Conservation (phyloP, 2,113 vertebrate species). For the Charadrius vociferus region DNA sequence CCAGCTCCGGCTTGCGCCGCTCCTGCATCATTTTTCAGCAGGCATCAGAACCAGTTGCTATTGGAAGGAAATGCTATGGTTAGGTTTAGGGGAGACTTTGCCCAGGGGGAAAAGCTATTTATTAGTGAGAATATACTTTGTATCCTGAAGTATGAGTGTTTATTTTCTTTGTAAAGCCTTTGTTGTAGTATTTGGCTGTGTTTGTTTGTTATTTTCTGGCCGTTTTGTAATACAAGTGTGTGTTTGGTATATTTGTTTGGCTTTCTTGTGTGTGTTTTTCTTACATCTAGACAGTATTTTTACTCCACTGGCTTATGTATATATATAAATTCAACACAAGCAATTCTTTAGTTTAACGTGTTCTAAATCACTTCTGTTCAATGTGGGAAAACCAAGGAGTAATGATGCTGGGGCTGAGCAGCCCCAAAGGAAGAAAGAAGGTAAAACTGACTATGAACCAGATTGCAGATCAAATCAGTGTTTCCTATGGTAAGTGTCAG, state of each 20-base stretch:
- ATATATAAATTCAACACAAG: not conserved
- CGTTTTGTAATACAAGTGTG: not conserved
- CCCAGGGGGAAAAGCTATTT: not conserved
- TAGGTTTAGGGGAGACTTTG: not conserved
- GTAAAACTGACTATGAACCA: not conserved
- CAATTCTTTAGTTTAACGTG: not conserved
- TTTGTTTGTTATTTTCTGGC: not conserved
- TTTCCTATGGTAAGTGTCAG: conserved; percentile 5
- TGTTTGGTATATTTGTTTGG: not conserved
- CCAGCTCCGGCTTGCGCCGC: not conserved
- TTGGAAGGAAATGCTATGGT: not conserved
- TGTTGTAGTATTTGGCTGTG: not conserved
- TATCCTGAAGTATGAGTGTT: not conserved
- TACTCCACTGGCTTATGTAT: not conserved
- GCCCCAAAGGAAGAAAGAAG: not conserved
- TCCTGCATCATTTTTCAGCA: not conserved
- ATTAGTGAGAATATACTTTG: not conserved
- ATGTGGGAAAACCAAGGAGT: not conserved
- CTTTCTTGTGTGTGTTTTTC: not conserved
- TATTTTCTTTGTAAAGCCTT: not conserved
- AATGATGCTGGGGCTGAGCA: not conserved
- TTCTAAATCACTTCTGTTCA: not conserved
- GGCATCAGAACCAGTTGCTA: not conserved
- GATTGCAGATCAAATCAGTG: not conserved
- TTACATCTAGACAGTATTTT: not conserved